Evolutionary conservation across 2,888 invertebrate species (phyloP), one percentile per base, ranked within the genome.

Genomic region (Chironomus riparius): DNA sequence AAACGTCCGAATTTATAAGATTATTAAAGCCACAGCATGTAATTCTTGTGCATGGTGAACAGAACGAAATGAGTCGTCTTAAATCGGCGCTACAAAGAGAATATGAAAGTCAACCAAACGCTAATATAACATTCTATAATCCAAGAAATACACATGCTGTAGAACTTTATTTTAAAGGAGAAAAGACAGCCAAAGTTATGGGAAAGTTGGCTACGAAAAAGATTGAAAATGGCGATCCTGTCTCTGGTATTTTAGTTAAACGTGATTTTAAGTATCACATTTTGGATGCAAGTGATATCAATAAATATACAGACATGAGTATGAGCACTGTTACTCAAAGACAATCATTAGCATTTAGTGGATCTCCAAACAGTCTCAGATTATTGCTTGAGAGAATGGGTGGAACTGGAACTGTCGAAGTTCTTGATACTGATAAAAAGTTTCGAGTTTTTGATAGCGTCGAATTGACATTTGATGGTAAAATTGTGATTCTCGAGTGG

Each of bases 121-220:
- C 93, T 2, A 88, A 89, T n/a, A 92, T 97, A 81, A 89, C 92
- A 80, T 90, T 99, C 48, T 94, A 98, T 85, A 99, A 97, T 86
- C 99, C 99, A 0, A 87, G 94, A 38, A 99, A 99, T 84, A 98
- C 98, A 4, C 95, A 96, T 78, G 91, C 91, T 0, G 94, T 99
- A 0, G 90, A 94, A 79, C 88, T 99, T 76, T 92, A 95, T 81
- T 99, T 99, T 85, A 87, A 97, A 62, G 99, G 98, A 24, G 98
- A 99, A 83, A 98, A 98, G 86, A 97, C 96, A 3, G 98, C 98
- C 2, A 99, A 99, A 87, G 97, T 94, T 5, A 97, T 99, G 91
- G 99, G 99, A 0, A 88, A 89, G 1, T 85, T 99, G 78, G 98
- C 98, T 0, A 87, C 93, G 80, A 90, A 92, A 72, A 89, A 90